Percentiles rank a stretch among this genome's conserved stretches.
phyloP scores from a whole-genome alignment of 2,797 vertebrate species.

The Leucoraja ocellata region DNA sequence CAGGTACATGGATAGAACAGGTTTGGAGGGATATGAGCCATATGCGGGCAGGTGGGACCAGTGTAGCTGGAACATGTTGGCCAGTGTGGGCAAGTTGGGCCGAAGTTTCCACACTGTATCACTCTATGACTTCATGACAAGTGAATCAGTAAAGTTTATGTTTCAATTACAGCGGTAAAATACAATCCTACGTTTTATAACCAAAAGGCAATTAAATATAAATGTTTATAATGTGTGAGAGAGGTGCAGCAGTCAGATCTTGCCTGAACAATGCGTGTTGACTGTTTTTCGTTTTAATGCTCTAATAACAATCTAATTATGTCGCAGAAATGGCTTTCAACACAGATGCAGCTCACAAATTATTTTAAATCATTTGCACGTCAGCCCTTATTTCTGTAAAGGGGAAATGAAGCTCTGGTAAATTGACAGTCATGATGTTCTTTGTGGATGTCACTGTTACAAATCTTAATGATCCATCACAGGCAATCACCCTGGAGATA shows the following conservation, averaged over 20 bases:
- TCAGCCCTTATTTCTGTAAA: neutral
- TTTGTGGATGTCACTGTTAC: neutral
- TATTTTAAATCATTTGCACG: neutral
- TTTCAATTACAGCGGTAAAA: slow-evolving; percentile 24
- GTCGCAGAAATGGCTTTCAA: neutral
- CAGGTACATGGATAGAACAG: too few relatives aligned
- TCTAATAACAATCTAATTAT: neutral
- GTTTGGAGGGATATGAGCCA: too few relatives aligned
- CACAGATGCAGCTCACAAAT: neutral
- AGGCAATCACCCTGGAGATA: neutral
- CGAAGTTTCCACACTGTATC: too few relatives aligned
- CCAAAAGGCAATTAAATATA: neutral
- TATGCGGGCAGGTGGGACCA: too few relatives aligned
- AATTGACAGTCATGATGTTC: neutral
- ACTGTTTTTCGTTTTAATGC: slow-evolving; percentile 10
- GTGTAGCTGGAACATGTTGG: too few relatives aligned
- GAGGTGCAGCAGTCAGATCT: neutral
- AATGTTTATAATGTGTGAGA: neutral
- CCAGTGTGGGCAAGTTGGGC: too few relatives aligned
- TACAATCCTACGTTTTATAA: neutral
- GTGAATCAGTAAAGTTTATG: neutral
- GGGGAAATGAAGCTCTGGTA: neutral
- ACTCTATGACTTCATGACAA: neutral
- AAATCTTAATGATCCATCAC: neutral
- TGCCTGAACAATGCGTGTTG: neutral